Evolutionary conservation across 2,888 invertebrate genomes (phyloP).

Genomic region (Zaprionus lineosus): DNA sequence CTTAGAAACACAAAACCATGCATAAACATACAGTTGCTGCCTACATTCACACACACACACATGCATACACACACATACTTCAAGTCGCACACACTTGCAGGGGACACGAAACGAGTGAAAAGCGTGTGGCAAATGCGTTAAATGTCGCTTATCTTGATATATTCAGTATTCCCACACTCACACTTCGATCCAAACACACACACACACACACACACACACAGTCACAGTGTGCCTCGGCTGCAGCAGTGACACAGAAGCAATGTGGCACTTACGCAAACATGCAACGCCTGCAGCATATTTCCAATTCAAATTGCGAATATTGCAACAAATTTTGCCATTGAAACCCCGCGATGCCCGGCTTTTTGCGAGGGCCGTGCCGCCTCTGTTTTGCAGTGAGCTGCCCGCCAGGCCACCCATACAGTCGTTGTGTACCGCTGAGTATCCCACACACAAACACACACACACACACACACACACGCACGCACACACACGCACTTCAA

Average conservation of each 20-base stretch:
- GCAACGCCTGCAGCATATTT: constrained; percentile 66
- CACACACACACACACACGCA: background rate
- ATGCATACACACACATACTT: constrained; percentile 6
- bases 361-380: background rate
- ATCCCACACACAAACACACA: background rate
- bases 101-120: constrained; percentile 23
- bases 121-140: constrained; percentile 63
- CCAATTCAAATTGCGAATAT: constrained; percentile 69
- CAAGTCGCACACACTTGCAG: background rate
- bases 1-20: constrained; percentile 9
- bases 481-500: background rate
- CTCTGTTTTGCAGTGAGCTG: too few species aligned
- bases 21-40: too few species aligned
- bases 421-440: too few species aligned
- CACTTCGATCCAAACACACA: constrained; percentile 1
- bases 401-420: background rate
- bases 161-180: constrained; percentile 32
- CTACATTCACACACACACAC: background rate
- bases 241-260: constrained; percentile 18
- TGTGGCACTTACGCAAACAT: constrained; percentile 60
- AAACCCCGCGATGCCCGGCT: constrained; percentile 2
- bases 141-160: constrained; percentile 66
- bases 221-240: constrained; percentile 13
- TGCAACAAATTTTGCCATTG: constrained; percentile 60
- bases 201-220: background rate